These are phyloP conservation scores for Oeneis ivallda DNA, from an alignment of 2,888 invertebrate genomes.

Conservation along the genomic window DNA sequence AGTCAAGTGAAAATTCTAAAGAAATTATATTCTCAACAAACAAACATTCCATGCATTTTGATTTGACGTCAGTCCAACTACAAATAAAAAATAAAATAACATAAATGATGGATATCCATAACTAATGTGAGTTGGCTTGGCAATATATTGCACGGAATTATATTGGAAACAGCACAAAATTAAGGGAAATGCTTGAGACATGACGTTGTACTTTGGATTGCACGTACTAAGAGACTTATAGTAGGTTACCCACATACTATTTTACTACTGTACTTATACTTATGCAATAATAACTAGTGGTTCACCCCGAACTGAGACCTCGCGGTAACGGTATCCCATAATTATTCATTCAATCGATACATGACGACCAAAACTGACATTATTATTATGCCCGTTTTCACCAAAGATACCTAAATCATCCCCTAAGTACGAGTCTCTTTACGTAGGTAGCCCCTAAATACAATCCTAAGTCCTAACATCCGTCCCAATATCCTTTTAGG, in stretches of 20 bases:
- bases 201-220: conserved; percentile 1
- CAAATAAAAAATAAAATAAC: background rate
- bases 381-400: too few species aligned
- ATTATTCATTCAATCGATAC: too few species aligned
- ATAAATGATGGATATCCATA: background rate
- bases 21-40: conserved; percentile 1
- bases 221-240: background rate
- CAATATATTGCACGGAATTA: conserved; percentile 17
- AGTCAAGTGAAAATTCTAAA: conserved; percentile 12
- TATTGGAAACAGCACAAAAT: conserved; percentile 5
- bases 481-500: too few species aligned
- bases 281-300: too few species aligned
- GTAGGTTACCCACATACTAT: background rate
- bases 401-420: too few species aligned
- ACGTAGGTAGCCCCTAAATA: too few species aligned
- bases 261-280: background rate
- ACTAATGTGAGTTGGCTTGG: conserved; percentile 22
- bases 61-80: background rate
- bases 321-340: too few species aligned
- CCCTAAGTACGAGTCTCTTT: too few species aligned
- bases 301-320: too few species aligned
- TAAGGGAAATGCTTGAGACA: background rate
- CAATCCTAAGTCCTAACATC: too few species aligned
- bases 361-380: too few species aligned
- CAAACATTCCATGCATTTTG: background rate